Conservation (phyloP, 2,797 vertebrate species). For the Novumbra hubbsi region DNA sequence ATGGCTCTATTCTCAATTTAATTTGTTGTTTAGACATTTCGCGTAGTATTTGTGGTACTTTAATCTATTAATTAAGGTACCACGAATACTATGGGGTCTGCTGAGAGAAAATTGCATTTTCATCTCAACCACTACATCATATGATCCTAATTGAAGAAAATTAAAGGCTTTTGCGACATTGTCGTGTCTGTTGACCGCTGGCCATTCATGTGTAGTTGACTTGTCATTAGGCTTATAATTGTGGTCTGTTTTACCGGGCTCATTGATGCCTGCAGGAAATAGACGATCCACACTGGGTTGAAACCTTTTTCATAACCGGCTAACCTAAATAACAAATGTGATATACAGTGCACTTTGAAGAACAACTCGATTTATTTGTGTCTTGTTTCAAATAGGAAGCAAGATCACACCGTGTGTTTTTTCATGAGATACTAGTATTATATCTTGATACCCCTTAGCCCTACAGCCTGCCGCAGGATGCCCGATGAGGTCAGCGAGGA, state of each 20-base stretch:
- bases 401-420: background rate
- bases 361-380: background rate
- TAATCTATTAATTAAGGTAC: background rate
- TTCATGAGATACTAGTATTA: background rate
- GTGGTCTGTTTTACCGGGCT: constrained; percentile 7
- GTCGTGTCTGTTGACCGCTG: constrained; percentile 43
- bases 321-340: constrained; percentile 14
- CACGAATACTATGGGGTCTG: background rate
- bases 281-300: constrained; percentile 8
- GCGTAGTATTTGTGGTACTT: too few species aligned
- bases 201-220: constrained; percentile 18
- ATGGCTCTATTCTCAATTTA: background rate
- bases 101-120: constrained; percentile 1
- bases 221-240: constrained; percentile 24
- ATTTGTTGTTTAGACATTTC: background rate
- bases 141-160: background rate
- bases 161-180: constrained; percentile 11
- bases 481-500: constrained; percentile 62
- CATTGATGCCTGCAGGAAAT: constrained; percentile 18
- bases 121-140: constrained; percentile 4
- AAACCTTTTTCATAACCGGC: constrained; percentile 19
- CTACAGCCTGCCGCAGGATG: constrained; percentile 58
- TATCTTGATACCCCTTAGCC: constrained; percentile 13
- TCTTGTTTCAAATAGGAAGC: background rate
- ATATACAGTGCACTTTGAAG: background rate